Conservation (phyloP, 2,888 invertebrate species). For the Noctua comes region DNA sequence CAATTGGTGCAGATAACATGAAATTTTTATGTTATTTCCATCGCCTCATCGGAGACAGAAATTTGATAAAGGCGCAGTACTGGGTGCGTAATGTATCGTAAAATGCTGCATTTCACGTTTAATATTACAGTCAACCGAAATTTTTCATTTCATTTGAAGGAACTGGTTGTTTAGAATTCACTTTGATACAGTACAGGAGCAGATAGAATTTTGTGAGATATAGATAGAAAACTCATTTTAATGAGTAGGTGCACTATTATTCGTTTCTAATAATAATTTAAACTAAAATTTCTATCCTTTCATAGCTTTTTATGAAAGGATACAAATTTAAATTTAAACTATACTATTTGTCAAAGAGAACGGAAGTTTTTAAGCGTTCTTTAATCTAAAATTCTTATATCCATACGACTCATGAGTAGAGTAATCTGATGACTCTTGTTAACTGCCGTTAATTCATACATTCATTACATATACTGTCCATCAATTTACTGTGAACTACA, state of each 20-base stretch:
- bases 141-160: constrained; percentile 35
- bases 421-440: too few species aligned
- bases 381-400: background rate
- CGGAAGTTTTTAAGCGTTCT: background rate
- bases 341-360: background rate
- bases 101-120: constrained; percentile 20
- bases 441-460: background rate
- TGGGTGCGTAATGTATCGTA: constrained; percentile 23
- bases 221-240: background rate
- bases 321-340: too few species aligned
- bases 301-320: too few species aligned
- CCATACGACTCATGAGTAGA: too few species aligned
- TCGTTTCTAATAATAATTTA: background rate
- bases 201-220: background rate
- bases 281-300: background rate
- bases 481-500: background rate
- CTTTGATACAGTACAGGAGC: background rate
- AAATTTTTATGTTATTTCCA: constrained; percentile 8
- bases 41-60: constrained; percentile 19
- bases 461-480: too few species aligned
- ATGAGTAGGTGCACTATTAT: background rate
- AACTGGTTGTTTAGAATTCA: background rate
- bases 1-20: too few species aligned
- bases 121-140: constrained; percentile 12
- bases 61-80: constrained; percentile 30